Evolutionary conservation across 1,140 invertebrate species (phyloP).

Genomic region (Diprion similis): DNA sequence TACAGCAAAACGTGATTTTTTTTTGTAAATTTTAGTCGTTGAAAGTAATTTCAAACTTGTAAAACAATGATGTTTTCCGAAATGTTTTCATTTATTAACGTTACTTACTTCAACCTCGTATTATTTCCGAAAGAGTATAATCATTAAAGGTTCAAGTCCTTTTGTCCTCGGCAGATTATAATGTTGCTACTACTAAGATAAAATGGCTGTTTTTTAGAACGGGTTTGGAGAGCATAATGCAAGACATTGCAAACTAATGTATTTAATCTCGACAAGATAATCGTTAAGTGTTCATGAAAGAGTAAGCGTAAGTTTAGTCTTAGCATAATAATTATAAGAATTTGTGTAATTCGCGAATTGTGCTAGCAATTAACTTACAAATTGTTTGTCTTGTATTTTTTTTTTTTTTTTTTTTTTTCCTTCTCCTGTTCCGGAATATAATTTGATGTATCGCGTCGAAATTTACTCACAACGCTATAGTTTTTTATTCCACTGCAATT

Average conservation of each 20-base stretch:
- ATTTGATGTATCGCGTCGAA: not conserved
- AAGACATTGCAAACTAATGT: not conserved
- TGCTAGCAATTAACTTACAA: not conserved
- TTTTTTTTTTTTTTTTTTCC: conserved; percentile 1
- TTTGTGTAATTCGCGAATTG: not conserved
- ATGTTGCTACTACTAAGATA: not conserved
- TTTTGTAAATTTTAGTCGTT: too few relatives aligned
- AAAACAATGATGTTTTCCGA: too few relatives aligned
- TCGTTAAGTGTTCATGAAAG: conserved; percentile 7
- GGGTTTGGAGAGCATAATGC: conserved; percentile 5
- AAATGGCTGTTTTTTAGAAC: conserved; percentile 4
- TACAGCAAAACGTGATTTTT: too few relatives aligned
- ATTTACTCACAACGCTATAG: not conserved
- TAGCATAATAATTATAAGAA: not conserved
- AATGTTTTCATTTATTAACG: too few relatives aligned
- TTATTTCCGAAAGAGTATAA: too few relatives aligned
- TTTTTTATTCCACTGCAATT: not conserved
- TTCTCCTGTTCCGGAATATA: not conserved
- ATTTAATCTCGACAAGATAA: conserved; percentile 3
- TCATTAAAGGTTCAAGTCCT: too few relatives aligned
- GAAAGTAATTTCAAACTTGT: too few relatives aligned
- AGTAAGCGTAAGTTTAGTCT: conserved; percentile 1
- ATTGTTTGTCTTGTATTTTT: not conserved
- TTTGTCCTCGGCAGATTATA: not conserved
- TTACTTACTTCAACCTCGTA: too few relatives aligned